Base-by-base conservation (phyloP, 1,140 invertebrate species). In the Nebria ingens region DNA sequence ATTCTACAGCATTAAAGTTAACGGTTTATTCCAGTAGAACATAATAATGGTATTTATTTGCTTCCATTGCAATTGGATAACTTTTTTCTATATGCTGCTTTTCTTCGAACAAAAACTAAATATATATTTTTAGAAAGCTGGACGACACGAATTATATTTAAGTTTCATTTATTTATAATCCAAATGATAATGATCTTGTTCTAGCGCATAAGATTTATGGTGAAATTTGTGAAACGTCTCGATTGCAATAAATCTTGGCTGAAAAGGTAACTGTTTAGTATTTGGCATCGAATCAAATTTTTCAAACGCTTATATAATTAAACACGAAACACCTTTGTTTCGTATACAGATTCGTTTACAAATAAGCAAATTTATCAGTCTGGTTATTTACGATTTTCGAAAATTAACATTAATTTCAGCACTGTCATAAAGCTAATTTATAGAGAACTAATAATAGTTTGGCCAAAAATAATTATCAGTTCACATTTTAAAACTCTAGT, bases 281-380 rank as follows among this genome's bases (percentile, higher is more conserved):
- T 34, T 34, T 34, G 25, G 25, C 25, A 34, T 34, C 25, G n/a
- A n/a, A 9, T 34, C 25, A 34, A 34, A n/a, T 34, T 34, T 34
- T 34, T 34, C n/a, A 34, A 34, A 34, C n/a, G n/a, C 25, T 34
- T 34, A 34, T 34, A 34, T n/a, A n/a, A 34, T 34, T 34, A 34
- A 34, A 34, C n/a, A 34, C 25, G n/a, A n/a, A n/a, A n/a, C n/a
- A 34, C 25, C 25, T 34, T 34, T 34, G 25, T 34, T 34, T n/a
- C 25, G n/a, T n/a, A n/a, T n/a, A n/a, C n/a, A n/a, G n/a, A n/a
- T n/a, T n/a, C n/a, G n/a, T n/a, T n/a, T n/a, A n/a, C n/a, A n/a
- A n/a, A n/a, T n/a, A n/a, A n/a, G n/a, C n/a, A n/a, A n/a, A n/a
- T n/a, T n/a, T n/a, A n/a, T n/a, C n/a, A n/a, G n/a, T n/a, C n/a